Percentiles rank a stretch among this genome's conserved stretches.
phyloP scores from a whole-genome alignment of 2,888 invertebrate species.

The Drosophila engyochracea region DNA sequence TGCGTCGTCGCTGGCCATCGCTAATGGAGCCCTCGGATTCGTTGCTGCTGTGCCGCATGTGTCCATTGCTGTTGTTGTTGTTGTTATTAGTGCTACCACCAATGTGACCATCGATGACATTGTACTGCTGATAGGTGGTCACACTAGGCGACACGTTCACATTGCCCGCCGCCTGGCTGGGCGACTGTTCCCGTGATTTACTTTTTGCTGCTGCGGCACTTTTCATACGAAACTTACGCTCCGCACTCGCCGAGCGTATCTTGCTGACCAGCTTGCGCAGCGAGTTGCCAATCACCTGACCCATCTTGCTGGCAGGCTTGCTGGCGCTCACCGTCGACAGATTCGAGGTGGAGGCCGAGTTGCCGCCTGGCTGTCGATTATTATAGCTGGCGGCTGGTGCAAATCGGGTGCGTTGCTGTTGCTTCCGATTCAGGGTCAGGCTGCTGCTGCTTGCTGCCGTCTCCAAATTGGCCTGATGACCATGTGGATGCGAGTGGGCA shows the following conservation, averaged over 20 bases:
- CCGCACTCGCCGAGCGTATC: conserved; percentile 91
- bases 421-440: conserved; percentile 83
- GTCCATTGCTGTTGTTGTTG: conserved; percentile 36
- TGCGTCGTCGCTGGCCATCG: conserved; percentile 43
- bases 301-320: conserved; percentile 86
- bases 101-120: conserved; percentile 85
- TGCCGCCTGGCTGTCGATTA: conserved; percentile 36
- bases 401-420: conserved; percentile 90
- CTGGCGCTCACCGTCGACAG: conserved; percentile 66
- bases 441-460: conserved; percentile 49
- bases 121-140: conserved; percentile 85
- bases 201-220: conserved; percentile 83
- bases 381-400: conserved; percentile 83
- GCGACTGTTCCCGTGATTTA: conserved; percentile 86
- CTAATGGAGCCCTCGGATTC: conserved; percentile 65
- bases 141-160: conserved; percentile 14
- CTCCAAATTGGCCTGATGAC: background rate
- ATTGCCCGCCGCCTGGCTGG: conserved; percentile 72
- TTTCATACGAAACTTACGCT: conserved; percentile 88
- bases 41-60: conserved; percentile 61
- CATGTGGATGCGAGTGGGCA: conserved; percentile 6
- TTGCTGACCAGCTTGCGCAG: conserved; percentile 93
- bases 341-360: conserved; percentile 78
- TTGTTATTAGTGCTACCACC: conserved; percentile 63
- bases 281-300: conserved; percentile 91